These are phyloP conservation scores for Ptychoptera contaminata DNA, from an alignment of 2,888 invertebrate genomes.

Conservation along the genomic window DNA sequence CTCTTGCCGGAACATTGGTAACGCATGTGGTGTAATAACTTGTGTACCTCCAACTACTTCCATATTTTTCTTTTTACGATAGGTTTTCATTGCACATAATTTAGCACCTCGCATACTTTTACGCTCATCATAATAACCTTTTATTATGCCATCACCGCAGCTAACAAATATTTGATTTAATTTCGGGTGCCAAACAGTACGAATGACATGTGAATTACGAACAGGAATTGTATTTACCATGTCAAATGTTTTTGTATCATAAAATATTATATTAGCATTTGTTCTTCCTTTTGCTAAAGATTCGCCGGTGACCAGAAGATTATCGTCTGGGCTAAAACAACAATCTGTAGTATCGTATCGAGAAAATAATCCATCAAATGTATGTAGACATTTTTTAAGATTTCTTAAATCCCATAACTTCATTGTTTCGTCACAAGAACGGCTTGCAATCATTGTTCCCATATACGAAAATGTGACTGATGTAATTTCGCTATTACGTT, in stretches of 20 bases:
- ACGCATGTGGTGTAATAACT: constrained; percentile 89
- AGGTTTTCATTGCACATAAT: constrained; percentile 68
- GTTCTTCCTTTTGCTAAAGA: constrained; percentile 52
- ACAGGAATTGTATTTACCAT: constrained; percentile 59
- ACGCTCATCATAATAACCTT: constrained; percentile 80
- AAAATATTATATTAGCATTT: constrained; percentile 60
- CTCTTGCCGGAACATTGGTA: constrained; percentile 89
- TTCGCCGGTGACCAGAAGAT: constrained; percentile 72
- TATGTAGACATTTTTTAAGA: constrained; percentile 61
- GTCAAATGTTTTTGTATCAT: constrained; percentile 60
- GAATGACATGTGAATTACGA: constrained; percentile 67
- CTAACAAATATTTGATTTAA: constrained; percentile 93
- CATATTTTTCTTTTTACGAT: constrained; percentile 61
- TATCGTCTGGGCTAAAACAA: constrained; percentile 74
- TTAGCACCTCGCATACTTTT: constrained; percentile 82
- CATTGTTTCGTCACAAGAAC: constrained; percentile 83
- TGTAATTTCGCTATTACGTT: constrained; percentile 62
- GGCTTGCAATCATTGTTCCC: constrained; percentile 57
- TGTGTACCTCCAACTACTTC: constrained; percentile 83
- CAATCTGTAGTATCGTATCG: constrained; percentile 72
- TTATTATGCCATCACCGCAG: constrained; percentile 77
- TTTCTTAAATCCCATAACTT: constrained; percentile 88
- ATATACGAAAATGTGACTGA: constrained; percentile 80
- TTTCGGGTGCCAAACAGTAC: constrained; percentile 90
- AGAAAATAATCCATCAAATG: constrained; percentile 55